Evolutionary conservation across 2,797 vertebrate genomes (phyloP).

Genomic region (Micrastur ruficollis): DNA sequence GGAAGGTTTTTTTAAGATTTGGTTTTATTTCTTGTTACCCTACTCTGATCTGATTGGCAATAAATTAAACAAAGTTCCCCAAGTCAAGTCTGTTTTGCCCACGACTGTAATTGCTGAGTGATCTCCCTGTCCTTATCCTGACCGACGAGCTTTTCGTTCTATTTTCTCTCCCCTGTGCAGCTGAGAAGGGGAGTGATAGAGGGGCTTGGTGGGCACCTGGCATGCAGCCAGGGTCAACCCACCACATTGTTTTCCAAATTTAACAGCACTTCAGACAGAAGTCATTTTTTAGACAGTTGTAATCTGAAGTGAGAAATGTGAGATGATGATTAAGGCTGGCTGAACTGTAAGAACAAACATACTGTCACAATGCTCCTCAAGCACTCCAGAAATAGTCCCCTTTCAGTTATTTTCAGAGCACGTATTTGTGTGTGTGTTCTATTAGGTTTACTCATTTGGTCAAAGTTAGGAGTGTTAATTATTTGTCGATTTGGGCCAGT

Average conservation of each 20-base stretch:
- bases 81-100: neutral
- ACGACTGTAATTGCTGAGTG: neutral
- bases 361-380: neutral
- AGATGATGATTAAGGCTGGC: neutral
- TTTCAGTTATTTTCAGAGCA: neutral
- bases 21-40: neutral
- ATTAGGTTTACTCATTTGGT: neutral
- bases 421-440: neutral
- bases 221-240: neutral
- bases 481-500: neutral
- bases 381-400: neutral
- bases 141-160: rapidly evolving
- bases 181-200: neutral
- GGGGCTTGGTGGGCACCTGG: neutral
- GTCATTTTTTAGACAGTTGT: neutral
- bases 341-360: neutral
- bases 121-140: neutral
- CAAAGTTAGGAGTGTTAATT: neutral
- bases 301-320: neutral
- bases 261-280: neutral
- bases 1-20: neutral
- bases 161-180: neutral
- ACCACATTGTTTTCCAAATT: neutral
- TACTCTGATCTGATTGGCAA: neutral
- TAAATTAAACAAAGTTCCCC: neutral